phyloP scores from a whole-genome alignment of 2,113 vertebrate species.

The Microtus ochrogaster region DNA sequence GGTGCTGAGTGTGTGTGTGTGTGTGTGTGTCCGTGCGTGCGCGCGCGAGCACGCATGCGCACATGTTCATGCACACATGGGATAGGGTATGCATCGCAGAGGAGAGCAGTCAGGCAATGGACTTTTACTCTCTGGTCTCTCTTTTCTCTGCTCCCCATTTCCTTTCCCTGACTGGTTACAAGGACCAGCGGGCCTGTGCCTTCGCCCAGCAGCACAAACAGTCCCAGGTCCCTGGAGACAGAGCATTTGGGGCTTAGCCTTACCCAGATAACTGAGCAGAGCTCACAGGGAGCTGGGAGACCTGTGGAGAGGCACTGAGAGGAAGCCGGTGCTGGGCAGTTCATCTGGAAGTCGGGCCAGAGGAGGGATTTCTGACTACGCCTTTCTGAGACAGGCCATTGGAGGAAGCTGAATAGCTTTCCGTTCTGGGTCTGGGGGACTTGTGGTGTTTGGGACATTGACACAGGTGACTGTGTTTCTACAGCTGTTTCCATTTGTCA shows the following conservation, averaged over 20 bases:
- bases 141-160: slow-evolving; percentile 11
- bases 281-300: background rate
- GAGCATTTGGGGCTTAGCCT: background rate
- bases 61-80: background rate
- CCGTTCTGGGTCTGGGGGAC: background rate
- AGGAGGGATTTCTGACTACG: slow-evolving; percentile 39
- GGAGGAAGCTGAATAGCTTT: background rate
- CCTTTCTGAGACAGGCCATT: background rate
- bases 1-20: too few species aligned
- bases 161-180: background rate
- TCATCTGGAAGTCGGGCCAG: slow-evolving; percentile 7
- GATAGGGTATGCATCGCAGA: background rate
- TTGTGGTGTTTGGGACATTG: background rate
- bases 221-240: background rate
- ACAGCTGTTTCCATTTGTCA: background rate
- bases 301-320: background rate
- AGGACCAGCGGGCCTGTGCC: background rate
- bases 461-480: background rate
- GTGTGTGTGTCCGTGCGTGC: too few species aligned
- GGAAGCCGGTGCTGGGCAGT: background rate
- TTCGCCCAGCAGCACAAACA: background rate
- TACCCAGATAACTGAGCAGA: background rate
- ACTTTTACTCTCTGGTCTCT: background rate
- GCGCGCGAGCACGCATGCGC: too few species aligned
- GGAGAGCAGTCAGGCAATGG: background rate